phyloP scores from a whole-genome alignment of 2,113 vertebrate genomes.

The Chrysemys picta region DNA sequence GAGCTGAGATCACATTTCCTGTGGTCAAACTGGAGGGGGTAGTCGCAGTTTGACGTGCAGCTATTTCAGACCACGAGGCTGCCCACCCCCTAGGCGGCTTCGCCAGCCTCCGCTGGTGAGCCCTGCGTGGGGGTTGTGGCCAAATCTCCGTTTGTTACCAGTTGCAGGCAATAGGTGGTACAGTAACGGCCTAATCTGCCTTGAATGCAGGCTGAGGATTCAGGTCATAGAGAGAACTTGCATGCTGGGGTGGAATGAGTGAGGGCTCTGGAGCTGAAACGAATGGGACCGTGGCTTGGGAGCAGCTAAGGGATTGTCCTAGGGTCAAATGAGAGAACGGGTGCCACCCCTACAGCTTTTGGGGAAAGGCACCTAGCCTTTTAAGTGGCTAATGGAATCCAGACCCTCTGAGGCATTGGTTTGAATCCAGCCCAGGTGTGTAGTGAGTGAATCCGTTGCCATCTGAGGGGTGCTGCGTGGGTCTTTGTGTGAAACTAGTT shows the following conservation, averaged over 20 bases:
- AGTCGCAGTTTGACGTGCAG: accelerated
- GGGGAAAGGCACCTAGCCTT: not conserved
- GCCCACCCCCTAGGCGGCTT: not conserved
- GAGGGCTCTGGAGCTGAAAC: not conserved
- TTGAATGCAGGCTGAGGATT: not conserved
- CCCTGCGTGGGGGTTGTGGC: not conserved
- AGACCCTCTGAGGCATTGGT: not conserved
- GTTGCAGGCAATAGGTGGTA: not conserved
- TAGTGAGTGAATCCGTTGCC: not conserved
- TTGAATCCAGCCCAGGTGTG: not conserved
- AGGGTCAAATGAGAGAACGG: not conserved
- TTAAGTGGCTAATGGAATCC: not conserved
- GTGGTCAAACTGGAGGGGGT: not conserved
- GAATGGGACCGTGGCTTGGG: not conserved
- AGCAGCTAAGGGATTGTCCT: not conserved
- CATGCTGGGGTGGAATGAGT: not conserved
- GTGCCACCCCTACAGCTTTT: not conserved
- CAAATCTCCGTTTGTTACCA: not conserved
- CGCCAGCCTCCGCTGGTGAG: not conserved
- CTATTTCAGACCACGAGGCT: not conserved
- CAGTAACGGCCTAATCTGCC: not conserved
- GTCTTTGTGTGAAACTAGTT: not conserved
- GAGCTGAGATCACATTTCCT: not conserved
- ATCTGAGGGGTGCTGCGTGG: too few relatives aligned
- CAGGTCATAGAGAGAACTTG: not conserved